Percentiles rank a stretch among this genome's conserved stretches.
These are phyloP conservation scores for Kryptolebias ocellatus DNA, from an alignment of 2,797 vertebrate genomes.

Conservation along the genomic window DNA sequence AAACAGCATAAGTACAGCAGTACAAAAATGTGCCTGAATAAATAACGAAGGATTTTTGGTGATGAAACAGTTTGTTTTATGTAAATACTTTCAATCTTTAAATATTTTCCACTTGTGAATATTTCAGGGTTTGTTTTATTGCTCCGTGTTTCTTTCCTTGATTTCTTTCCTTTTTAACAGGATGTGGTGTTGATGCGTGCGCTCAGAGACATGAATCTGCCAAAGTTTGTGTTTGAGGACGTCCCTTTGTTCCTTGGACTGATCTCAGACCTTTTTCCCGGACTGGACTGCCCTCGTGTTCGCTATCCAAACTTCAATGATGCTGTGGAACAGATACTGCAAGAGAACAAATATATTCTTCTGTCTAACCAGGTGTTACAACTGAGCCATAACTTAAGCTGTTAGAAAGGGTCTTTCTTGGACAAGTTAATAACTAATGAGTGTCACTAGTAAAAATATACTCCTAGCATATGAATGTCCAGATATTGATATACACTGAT, in stretches of 20 bases:
- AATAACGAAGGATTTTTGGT: not conserved
- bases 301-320: slow-evolving; percentile 90
- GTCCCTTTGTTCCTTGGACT: slow-evolving; percentile 95
- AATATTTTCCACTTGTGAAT: not conserved
- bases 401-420: slow-evolving; percentile 1
- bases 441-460: slow-evolving; percentile 1
- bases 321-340: slow-evolving; percentile 87
- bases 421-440: not conserved
- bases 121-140: not conserved
- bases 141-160: not conserved
- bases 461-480: slow-evolving; percentile 1
- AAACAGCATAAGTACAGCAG: not conserved
- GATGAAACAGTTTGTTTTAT: no score
- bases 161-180: slow-evolving; percentile 64
- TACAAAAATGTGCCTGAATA: not conserved
- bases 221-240: slow-evolving; percentile 97
- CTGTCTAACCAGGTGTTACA: slow-evolving; percentile 87
- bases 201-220: slow-evolving; percentile 96
- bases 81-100: no score
- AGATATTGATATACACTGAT: not conserved
- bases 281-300: slow-evolving; percentile 93
- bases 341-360: slow-evolving; percentile 83
- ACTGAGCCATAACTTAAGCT: not conserved
- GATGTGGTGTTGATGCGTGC: slow-evolving; percentile 97
- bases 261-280: slow-evolving; percentile 94